These are phyloP conservation scores for Bubalus kerabau DNA, from an alignment of 2,113 vertebrate genomes.

Conservation along the genomic window DNA sequence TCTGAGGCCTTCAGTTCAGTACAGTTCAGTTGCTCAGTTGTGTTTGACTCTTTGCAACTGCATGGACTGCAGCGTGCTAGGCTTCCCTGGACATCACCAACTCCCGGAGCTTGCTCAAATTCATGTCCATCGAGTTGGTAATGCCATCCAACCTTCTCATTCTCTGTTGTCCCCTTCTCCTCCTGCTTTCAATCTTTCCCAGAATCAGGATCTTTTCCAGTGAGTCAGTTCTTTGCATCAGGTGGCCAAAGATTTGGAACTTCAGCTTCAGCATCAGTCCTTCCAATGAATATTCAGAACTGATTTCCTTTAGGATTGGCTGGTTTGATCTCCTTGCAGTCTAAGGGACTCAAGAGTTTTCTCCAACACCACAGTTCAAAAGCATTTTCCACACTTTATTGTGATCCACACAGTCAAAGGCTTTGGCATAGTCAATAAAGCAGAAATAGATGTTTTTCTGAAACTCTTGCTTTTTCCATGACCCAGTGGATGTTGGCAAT, in stretches of 20 bases:
- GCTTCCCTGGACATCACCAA: background rate
- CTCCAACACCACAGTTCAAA: background rate
- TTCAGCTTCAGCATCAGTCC: background rate
- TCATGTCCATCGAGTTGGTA: background rate
- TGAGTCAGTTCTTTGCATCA: background rate
- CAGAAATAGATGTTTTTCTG: too few species aligned
- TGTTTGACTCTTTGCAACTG: background rate
- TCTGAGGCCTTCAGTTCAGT: background rate
- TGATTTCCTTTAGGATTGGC: background rate
- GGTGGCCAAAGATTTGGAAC: background rate
- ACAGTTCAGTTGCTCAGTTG: fast-evolving
- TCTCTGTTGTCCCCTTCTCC: background rate
- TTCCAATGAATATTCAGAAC: background rate
- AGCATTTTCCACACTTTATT: too few species aligned
- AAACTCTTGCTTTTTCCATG: too few species aligned
- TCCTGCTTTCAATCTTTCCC: background rate
- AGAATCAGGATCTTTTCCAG: background rate
- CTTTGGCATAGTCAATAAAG: too few species aligned
- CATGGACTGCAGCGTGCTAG: background rate
- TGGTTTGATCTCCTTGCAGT: background rate
- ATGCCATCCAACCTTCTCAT: background rate
- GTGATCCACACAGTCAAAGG: too few species aligned
- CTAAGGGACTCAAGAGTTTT: background rate
- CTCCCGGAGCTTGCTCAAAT: background rate
- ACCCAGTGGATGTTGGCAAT: too few species aligned